Percentiles rank a stretch among this genome's conserved stretches.
Evolutionary conservation across 2,113 vertebrate species (phyloP).

Genomic region (Saguinus midas): DNA sequence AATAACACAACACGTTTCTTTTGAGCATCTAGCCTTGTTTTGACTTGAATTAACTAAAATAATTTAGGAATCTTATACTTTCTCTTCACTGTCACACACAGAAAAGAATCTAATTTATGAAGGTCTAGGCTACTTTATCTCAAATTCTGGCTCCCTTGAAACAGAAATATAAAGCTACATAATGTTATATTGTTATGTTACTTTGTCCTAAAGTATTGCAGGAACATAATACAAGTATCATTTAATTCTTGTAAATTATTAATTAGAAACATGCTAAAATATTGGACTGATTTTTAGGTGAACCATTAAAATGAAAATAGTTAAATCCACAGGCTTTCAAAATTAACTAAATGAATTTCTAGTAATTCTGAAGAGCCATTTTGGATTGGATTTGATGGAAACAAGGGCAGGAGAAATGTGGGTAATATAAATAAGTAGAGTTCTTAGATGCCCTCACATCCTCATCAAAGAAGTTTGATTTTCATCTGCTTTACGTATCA

Average conservation of each 20-base stretch:
- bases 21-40: constrained; percentile 15
- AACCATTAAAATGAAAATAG: constrained; percentile 24
- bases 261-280: constrained; percentile 1
- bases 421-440: background rate
- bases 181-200: background rate
- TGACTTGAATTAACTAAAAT: background rate
- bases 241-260: constrained; percentile 9
- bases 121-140: background rate
- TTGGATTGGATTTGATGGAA: background rate
- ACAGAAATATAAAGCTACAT: background rate
- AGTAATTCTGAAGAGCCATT: background rate
- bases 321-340: background rate
- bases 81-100: background rate
- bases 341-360: background rate
- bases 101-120: background rate
- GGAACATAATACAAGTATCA: background rate
- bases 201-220: background rate
- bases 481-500: background rate
- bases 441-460: background rate
- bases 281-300: background rate
- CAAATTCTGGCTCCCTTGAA: background rate
- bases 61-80: background rate
- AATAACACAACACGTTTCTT: background rate
- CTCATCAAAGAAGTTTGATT: background rate
- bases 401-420: background rate